Percentiles rank a stretch among this genome's conserved stretches.
Evolutionary conservation across 2,797 vertebrate genomes (phyloP).

Genomic region (Oryzias dopingdopingensis): DNA sequence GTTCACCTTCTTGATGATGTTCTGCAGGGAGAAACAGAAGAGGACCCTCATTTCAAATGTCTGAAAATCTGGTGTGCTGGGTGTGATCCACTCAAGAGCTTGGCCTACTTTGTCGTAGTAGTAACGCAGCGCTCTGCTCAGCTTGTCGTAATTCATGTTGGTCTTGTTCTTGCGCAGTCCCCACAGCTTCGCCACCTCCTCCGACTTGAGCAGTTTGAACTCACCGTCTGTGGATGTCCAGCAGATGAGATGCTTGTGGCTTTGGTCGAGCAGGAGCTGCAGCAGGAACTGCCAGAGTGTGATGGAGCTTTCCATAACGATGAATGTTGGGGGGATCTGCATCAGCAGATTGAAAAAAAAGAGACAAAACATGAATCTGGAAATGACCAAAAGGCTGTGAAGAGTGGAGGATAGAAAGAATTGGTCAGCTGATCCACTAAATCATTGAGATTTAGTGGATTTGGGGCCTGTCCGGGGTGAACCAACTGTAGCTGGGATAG

Average conservation of each 20-base stretch:
- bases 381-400: too few species aligned
- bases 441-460: too few species aligned
- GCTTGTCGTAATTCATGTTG: slow-evolving; percentile 99
- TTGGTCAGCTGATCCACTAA: not conserved
- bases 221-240: slow-evolving; percentile 97
- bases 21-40: slow-evolving; percentile 75
- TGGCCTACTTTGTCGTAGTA: slow-evolving; percentile 93
- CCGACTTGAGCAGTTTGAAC: slow-evolving; percentile 96
- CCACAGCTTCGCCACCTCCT: slow-evolving; percentile 98
- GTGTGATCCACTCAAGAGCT: too few species aligned
- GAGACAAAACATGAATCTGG: too few species aligned
- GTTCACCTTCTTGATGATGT: slow-evolving; percentile 97
- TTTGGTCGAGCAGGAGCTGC: slow-evolving; percentile 94
- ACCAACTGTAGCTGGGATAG: too few species aligned
- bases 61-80: too few species aligned
- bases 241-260: slow-evolving; percentile 95
- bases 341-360: not conserved
- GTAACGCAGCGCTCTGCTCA: slow-evolving; percentile 95
- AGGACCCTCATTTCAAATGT: not conserved
- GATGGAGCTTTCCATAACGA: slow-evolving; percentile 95
- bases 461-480: too few species aligned
- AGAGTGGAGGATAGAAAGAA: too few species aligned
- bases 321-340: slow-evolving; percentile 30
- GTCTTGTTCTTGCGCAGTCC: slow-evolving; percentile 98
- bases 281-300: slow-evolving; percentile 99